Conservation (phyloP, 2,113 vertebrate species). For the Mandrillus leucophaeus region DNA sequence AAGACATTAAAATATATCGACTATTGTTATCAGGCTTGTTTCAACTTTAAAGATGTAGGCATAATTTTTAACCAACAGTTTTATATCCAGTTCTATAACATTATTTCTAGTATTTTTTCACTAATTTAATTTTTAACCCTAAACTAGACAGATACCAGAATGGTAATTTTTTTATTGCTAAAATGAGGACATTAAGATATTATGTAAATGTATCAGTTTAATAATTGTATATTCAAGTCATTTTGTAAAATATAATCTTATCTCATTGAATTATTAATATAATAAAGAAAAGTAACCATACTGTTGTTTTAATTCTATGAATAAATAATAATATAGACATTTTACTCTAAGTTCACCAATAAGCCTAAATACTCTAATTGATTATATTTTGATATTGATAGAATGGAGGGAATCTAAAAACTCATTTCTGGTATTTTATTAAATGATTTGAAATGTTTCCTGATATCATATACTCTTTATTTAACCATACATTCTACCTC, state of each 20-base stretch:
- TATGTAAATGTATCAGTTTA: neutral
- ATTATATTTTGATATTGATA: neutral
- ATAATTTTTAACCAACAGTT: neutral
- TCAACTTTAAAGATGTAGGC: conserved; percentile 8
- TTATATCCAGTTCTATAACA: neutral
- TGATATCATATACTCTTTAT: neutral
- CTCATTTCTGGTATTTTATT: neutral
- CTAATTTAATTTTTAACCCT: neutral
- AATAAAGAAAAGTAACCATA: neutral
- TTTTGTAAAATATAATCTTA: neutral
- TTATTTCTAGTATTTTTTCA: neutral
- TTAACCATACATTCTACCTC: neutral
- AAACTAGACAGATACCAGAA: neutral
- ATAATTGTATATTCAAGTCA: neutral
- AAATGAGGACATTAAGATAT: neutral
- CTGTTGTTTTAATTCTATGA: neutral
- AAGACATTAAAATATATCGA: neutral
- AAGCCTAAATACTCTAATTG: neutral
- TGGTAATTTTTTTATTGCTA: neutral
- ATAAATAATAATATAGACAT: neutral
- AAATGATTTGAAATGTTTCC: neutral
- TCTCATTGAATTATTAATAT: neutral
- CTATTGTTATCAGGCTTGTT: neutral
- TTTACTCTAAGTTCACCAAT: neutral
- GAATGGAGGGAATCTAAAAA: neutral